phyloP scores from a whole-genome alignment of 2,797 vertebrate genomes.

The Zenarchopterus dispar region DNA sequence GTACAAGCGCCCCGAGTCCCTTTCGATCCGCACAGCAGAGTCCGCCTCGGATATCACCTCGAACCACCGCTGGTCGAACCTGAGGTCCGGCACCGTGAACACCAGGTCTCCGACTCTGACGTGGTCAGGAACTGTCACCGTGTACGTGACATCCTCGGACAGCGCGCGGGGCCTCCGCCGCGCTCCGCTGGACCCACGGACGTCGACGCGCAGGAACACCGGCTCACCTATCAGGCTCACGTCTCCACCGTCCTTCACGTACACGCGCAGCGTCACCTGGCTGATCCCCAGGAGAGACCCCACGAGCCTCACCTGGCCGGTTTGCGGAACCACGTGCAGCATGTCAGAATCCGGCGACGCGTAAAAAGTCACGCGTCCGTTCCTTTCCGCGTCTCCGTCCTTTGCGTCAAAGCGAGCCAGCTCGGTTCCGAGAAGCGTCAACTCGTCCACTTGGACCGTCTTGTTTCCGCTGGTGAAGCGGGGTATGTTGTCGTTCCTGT shows the following conservation, averaged over 20 bases:
- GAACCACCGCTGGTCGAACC: constrained; percentile 83
- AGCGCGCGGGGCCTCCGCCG: constrained; percentile 66
- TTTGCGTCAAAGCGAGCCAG: constrained; percentile 74
- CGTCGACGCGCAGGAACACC: constrained; percentile 62
- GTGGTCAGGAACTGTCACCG: constrained; percentile 80
- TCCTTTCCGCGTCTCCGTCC: constrained; percentile 76
- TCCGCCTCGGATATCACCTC: constrained; percentile 77
- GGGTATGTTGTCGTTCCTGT: constrained; percentile 80
- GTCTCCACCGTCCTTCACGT: constrained; percentile 73
- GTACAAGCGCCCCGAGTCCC: constrained; percentile 85
- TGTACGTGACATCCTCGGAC: constrained; percentile 78
- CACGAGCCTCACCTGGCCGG: constrained; percentile 78
- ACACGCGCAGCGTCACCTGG: constrained; percentile 64
- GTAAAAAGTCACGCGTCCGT: constrained; percentile 75
- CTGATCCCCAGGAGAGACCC: constrained; percentile 73
- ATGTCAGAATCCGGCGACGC: constrained; percentile 64
- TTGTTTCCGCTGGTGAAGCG: constrained; percentile 59
- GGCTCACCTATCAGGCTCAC: constrained; percentile 68
- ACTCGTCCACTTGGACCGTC: constrained; percentile 67
- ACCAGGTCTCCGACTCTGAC: constrained; percentile 83
- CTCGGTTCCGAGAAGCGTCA: constrained; percentile 72
- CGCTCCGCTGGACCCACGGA: constrained; percentile 36
- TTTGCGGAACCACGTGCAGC: constrained; percentile 81
- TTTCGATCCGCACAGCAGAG: constrained; percentile 81
- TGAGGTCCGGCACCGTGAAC: constrained; percentile 86